Evolutionary conservation across 2,113 vertebrate genomes (phyloP).

Genomic region (Amia ocellicauda): DNA sequence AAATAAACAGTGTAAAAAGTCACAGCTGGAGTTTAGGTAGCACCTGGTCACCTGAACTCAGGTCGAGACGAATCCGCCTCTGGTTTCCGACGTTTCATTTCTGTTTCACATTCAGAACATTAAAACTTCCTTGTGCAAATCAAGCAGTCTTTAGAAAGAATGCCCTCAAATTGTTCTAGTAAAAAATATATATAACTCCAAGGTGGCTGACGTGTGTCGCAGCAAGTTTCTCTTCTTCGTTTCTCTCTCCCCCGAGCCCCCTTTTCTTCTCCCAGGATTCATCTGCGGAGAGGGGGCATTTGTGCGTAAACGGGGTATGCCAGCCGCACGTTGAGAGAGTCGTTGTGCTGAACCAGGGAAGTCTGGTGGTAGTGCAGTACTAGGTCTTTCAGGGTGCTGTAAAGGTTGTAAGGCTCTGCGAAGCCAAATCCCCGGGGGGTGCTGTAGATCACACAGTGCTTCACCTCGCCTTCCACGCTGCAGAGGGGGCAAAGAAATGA

Average conservation of each 20-base stretch:
- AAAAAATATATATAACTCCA: constrained; percentile 70
- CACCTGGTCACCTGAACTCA: constrained; percentile 74
- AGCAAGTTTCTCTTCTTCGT: constrained; percentile 49
- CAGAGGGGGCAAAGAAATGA: constrained; percentile 30
- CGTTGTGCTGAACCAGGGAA: constrained; percentile 91
- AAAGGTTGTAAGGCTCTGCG: constrained; percentile 89
- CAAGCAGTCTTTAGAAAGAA: constrained; percentile 98
- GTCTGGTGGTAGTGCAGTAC: constrained; percentile 94
- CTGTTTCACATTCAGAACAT: constrained; percentile 94
- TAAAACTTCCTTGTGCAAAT: constrained; percentile 99
- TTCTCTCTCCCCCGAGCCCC: constrained; percentile 7
- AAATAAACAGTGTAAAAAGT: constrained; percentile 48
- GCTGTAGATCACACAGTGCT: constrained; percentile 95
- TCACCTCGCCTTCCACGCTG: constrained; percentile 90
- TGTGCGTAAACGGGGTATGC: constrained; percentile 87
- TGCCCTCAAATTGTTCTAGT: constrained; percentile 80
- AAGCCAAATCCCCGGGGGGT: constrained; percentile 89
- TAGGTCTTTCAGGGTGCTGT: constrained; percentile 88
- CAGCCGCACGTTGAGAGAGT: constrained; percentile 91
- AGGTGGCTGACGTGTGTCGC: constrained; percentile 63
- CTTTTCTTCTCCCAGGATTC: constrained; percentile 47
- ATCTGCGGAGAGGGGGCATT: constrained; percentile 78
- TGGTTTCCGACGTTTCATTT: constrained; percentile 65
- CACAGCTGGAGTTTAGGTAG: constrained; percentile 77
- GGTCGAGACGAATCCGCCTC: constrained; percentile 47